Conservation (phyloP, 2,797 vertebrate genomes). For the Thunnus albacares region DNA sequence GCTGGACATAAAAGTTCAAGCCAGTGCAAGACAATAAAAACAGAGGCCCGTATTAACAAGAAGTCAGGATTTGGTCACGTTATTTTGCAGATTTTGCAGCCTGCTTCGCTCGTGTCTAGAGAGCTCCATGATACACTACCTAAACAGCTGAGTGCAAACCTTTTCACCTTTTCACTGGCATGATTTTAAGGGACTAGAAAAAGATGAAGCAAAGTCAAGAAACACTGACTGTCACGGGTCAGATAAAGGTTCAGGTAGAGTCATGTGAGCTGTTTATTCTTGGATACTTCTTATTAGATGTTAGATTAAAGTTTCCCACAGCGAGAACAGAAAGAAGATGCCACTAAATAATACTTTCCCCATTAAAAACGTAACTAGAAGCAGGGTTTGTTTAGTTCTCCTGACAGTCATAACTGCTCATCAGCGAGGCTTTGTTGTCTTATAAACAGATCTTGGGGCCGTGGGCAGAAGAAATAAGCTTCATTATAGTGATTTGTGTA, state of each 20-base stretch:
- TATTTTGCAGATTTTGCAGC: conserved; percentile 30
- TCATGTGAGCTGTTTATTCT: not conserved
- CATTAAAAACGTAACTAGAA: conserved; percentile 2
- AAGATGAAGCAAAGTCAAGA: too few relatives aligned
- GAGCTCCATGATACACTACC: not conserved
- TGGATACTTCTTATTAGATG: not conserved
- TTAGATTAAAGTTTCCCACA: not conserved
- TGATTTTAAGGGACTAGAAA: not conserved
- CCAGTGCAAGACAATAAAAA: conserved; percentile 62
- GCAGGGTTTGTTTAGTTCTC: conserved; percentile 52
- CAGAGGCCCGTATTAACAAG: conserved; percentile 41
- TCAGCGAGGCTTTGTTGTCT: conserved; percentile 52
- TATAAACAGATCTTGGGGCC: conserved; percentile 33
- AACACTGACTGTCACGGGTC: not conserved
- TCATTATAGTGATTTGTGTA: conserved; percentile 51
- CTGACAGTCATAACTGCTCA: conserved; percentile 30
- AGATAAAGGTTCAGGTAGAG: not conserved
- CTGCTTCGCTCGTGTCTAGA: not conserved
- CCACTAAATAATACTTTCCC: conserved; percentile 23
- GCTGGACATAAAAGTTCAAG: conserved; percentile 66
- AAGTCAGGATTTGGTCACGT: conserved; percentile 15
- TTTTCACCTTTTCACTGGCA: not conserved
- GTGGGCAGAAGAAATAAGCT: conserved; percentile 10
- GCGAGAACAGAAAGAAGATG: not conserved
- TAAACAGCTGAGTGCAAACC: too few relatives aligned